Evolutionary conservation across 2,113 vertebrate species (phyloP).

Genomic region (Pygoscelis adeliae): DNA sequence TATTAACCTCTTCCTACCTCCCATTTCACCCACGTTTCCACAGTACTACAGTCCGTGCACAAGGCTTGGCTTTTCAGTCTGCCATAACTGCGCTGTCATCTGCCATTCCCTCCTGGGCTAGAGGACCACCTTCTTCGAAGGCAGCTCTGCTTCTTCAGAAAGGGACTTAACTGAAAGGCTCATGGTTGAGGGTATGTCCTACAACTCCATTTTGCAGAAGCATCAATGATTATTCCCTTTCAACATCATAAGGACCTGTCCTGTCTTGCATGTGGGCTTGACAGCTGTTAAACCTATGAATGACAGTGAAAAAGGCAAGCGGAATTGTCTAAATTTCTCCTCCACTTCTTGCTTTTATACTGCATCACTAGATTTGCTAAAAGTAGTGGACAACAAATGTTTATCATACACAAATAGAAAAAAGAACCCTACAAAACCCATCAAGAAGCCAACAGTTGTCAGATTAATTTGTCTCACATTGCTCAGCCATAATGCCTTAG

Average conservation of each 20-base stretch:
- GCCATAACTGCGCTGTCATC: fast-evolving
- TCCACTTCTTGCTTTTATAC: not conserved
- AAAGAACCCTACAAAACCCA: not conserved
- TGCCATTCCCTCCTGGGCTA: not conserved
- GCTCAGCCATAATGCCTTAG: not conserved
- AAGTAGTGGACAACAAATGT: not conserved
- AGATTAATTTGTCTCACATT: not conserved
- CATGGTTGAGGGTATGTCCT: not conserved
- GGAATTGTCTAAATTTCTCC: not conserved
- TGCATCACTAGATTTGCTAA: fast-evolving
- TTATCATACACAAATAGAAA: not conserved
- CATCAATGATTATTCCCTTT: not conserved
- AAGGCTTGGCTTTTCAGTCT: not conserved
- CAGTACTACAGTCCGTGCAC: fast-evolving
- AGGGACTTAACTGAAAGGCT: not conserved
- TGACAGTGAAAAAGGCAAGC: not conserved
- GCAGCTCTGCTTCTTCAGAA: not conserved
- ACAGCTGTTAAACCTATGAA: not conserved
- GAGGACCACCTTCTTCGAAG: not conserved
- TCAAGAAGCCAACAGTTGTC: not conserved
- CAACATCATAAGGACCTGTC: fast-evolving
- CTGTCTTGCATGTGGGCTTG: too few relatives aligned
- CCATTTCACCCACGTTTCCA: not conserved
- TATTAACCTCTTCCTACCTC: not conserved
- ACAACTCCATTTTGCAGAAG: not conserved